These are phyloP conservation scores for Hoplodrina blanda DNA, from an alignment of 2,888 invertebrate species.

Conservation along the genomic window DNA sequence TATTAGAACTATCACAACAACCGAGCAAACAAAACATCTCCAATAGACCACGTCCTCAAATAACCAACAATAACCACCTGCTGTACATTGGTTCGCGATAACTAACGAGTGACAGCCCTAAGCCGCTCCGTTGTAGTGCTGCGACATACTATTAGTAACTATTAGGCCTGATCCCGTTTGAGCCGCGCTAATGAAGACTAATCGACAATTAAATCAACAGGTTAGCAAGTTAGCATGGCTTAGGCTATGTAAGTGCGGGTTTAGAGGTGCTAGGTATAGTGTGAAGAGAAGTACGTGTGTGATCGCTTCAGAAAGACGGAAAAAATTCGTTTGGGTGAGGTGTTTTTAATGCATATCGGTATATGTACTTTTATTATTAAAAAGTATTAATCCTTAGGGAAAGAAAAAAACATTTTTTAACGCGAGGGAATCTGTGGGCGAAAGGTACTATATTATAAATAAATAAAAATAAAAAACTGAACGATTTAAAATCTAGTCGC, in stretches of 20 bases:
- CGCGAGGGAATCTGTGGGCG: too few relatives aligned
- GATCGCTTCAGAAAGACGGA: not conserved
- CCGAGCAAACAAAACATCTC: slow-evolving; percentile 2
- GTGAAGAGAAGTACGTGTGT: not conserved
- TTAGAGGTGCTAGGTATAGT: slow-evolving; percentile 36
- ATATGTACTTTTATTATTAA: too few relatives aligned
- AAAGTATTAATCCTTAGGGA: too few relatives aligned
- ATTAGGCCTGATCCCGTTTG: slow-evolving; percentile 80
- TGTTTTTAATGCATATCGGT: not conserved
- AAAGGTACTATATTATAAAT: too few relatives aligned
- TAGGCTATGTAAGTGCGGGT: slow-evolving; percentile 38
- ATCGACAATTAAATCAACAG: slow-evolving; percentile 88
- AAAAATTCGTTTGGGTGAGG: not conserved
- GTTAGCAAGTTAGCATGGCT: slow-evolving; percentile 74
- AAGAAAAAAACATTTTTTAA: too few relatives aligned
- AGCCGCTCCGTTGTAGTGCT: slow-evolving; percentile 66
- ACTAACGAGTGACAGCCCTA: slow-evolving; percentile 69
- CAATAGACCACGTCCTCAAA: slow-evolving; percentile 12
- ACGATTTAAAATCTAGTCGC: too few relatives aligned
- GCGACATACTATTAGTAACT: slow-evolving; percentile 85
- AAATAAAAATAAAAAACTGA: not conserved
- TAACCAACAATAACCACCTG: slow-evolving; percentile 54
- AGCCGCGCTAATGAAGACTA: slow-evolving; percentile 83
- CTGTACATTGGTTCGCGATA: slow-evolving; percentile 50
- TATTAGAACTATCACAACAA: not conserved